phyloP scores from a whole-genome alignment of 2,888 invertebrate species.

The Eustalomyia histrio region DNA sequence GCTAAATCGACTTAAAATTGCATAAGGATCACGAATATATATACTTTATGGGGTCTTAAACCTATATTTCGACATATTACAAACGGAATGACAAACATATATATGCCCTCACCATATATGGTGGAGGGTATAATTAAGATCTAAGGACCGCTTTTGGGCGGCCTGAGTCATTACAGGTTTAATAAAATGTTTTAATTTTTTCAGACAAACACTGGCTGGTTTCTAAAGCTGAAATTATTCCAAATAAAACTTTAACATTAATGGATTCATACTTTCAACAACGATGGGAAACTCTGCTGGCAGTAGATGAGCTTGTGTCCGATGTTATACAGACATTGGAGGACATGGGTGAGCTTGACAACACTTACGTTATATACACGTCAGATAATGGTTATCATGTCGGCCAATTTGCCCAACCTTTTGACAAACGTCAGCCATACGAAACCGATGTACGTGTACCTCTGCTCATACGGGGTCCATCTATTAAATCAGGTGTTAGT shows the following conservation, averaged over 20 bases:
- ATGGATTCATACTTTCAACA: constrained; percentile 87
- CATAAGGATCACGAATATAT: too few species aligned
- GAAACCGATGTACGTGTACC: constrained; percentile 94
- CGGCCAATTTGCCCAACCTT: constrained; percentile 92
- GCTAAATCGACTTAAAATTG: too few species aligned
- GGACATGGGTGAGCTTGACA: constrained; percentile 81
- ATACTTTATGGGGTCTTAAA: too few species aligned
- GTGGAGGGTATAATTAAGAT: too few species aligned
- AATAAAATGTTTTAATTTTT: too few species aligned
- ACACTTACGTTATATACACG: constrained; percentile 91
- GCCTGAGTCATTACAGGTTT: too few species aligned
- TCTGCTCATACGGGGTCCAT: constrained; percentile 87
- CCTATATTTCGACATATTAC: too few species aligned
- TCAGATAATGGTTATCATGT: constrained; percentile 96
- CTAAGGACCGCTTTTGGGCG: too few species aligned
- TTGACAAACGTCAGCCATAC: constrained; percentile 94
- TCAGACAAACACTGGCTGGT: constrained; percentile 93
- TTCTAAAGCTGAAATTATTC: constrained; percentile 82
- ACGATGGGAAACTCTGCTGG: constrained; percentile 89
- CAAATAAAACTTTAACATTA: constrained; percentile 81
- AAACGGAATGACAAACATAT: too few species aligned
- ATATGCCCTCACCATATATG: too few species aligned
- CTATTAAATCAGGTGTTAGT: constrained; percentile 80
- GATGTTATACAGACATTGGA: constrained; percentile 83
- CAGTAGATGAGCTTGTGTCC: constrained; percentile 92